A percentile compares a stretch with the other conserved stretches of the same genome.
phyloP scores from a whole-genome alignment of 2,888 invertebrate species.

The Apodemia duryi region DNA sequence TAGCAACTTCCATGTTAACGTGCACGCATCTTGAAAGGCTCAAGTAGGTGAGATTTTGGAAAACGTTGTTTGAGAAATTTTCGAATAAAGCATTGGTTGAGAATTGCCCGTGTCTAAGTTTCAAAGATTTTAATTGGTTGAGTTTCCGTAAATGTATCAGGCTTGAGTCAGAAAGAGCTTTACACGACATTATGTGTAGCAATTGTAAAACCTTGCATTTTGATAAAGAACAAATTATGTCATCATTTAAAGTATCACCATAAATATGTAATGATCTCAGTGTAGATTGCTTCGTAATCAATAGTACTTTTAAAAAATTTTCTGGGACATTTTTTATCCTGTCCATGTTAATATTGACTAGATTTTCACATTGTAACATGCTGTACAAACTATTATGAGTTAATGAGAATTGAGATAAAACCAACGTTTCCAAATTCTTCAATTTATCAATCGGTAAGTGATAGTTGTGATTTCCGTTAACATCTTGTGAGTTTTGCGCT shows the following conservation, averaged over 20 bases:
- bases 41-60: constrained; percentile 65
- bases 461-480: constrained; percentile 72
- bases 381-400: constrained; percentile 68
- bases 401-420: constrained; percentile 72
- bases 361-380: constrained; percentile 68
- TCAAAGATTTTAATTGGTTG: constrained; percentile 69
- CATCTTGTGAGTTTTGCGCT: constrained; percentile 65
- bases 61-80: constrained; percentile 70
- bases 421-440: constrained; percentile 62
- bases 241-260: constrained; percentile 74
- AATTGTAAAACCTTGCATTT: constrained; percentile 63
- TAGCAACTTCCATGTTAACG: constrained; percentile 71
- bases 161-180: constrained; percentile 74
- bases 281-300: constrained; percentile 60
- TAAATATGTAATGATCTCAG: constrained; percentile 68
- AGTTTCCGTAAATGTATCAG: constrained; percentile 64
- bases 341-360: constrained; percentile 75
- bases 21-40: constrained; percentile 72
- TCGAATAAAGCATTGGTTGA: constrained; percentile 68
- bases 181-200: constrained; percentile 74
- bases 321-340: constrained; percentile 77
- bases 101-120: constrained; percentile 74
- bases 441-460: constrained; percentile 72
- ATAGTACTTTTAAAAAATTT: constrained; percentile 67
- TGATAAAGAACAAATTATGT: constrained; percentile 65